phyloP scores from a whole-genome alignment of 2,888 invertebrate genomes.

The Philopedon plagiatum region DNA sequence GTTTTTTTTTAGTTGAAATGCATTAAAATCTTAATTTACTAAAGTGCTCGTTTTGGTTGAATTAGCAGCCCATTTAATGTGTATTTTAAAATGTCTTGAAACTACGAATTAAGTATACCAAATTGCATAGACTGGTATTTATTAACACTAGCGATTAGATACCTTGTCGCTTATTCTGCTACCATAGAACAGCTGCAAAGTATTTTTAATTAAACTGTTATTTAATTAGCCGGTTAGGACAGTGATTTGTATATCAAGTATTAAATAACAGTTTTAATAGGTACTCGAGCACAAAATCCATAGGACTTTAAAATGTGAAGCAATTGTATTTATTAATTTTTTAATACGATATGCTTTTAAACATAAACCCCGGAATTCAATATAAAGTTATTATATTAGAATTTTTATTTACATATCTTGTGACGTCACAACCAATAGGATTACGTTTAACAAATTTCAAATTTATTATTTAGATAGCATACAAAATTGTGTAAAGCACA shows the following conservation, averaged over 20 bases:
- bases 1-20: conserved; percentile 7
- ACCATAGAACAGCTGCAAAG: conserved; percentile 14
- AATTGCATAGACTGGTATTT: conserved; percentile 27
- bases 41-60: conserved; percentile 27
- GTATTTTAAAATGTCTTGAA: conserved; percentile 29
- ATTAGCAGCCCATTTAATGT: conserved; percentile 26
- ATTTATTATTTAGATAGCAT: too few relatives aligned
- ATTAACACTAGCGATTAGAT: conserved; percentile 24
- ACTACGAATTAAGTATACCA: conserved; percentile 29
- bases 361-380: too few relatives aligned
- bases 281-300: too few relatives aligned
- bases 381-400: too few relatives aligned
- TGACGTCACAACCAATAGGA: too few relatives aligned
- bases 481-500: too few relatives aligned
- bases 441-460: too few relatives aligned
- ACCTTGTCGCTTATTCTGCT: conserved; percentile 13
- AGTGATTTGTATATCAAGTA: background rate
- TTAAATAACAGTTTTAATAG: background rate
- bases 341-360: too few relatives aligned
- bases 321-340: too few relatives aligned
- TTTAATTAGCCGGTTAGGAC: background rate
- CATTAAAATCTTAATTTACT: conserved; percentile 20
- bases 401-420: too few relatives aligned
- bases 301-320: too few relatives aligned
- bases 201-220: conserved; percentile 1